Conservation (phyloP, 2,888 invertebrate genomes). For the Drosophila dives region DNA sequence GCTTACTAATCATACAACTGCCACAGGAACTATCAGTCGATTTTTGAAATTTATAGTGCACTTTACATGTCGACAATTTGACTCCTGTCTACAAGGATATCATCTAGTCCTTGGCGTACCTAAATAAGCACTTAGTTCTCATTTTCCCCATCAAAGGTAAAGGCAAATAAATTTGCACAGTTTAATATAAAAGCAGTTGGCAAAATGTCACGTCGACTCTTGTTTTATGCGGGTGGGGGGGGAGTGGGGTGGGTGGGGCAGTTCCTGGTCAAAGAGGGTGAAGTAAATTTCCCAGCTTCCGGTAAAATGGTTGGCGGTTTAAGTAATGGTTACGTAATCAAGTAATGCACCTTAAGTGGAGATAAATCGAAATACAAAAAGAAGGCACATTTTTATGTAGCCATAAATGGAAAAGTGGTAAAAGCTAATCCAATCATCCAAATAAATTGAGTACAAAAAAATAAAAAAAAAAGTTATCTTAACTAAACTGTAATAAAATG, state of each 20-base stretch:
- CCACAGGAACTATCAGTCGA: background rate
- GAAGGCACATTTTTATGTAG: background rate
- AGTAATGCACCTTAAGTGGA: background rate
- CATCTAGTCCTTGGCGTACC: background rate
- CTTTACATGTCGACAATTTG: background rate
- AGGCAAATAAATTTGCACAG: background rate
- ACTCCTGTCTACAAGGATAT: background rate
- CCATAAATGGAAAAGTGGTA: background rate
- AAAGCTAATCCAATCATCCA: background rate
- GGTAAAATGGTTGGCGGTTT: slow-evolving; percentile 8
- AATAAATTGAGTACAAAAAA: too few relatives aligned
- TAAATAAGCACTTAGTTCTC: background rate
- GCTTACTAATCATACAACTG: background rate
- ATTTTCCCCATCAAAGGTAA: background rate
- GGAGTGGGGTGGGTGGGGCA: background rate
- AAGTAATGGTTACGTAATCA: slow-evolving; percentile 33
- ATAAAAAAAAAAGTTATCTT: background rate
- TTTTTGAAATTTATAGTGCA: background rate
- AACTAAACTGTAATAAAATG: background rate
- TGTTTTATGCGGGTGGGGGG: background rate
- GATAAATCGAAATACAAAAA: slow-evolving; percentile 6
- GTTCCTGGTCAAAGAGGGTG: too few relatives aligned
- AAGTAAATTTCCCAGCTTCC: slow-evolving; percentile 1
- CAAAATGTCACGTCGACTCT: slow-evolving; percentile 43
- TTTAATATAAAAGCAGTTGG: slow-evolving; percentile 11